A percentile compares a stretch with the other conserved stretches of the same genome.
These are phyloP conservation scores for Porites lutea DNA, from an alignment of 64 coral and sea anemone genomes.

Conservation along the genomic window DNA sequence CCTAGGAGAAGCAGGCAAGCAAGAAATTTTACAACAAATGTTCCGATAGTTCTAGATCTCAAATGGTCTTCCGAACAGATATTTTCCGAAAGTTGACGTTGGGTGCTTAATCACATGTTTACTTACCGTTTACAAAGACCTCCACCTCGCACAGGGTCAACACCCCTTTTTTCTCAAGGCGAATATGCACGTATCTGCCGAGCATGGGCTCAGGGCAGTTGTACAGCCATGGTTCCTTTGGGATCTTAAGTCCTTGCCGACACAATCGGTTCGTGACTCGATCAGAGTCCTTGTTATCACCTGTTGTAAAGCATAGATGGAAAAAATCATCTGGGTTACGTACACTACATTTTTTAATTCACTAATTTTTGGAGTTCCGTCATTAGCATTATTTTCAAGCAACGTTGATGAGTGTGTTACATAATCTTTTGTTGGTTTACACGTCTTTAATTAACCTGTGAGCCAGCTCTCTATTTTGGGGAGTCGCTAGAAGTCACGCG, in stretches of 20 bases:
- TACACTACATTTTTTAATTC: neutral
- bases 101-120: too few species aligned
- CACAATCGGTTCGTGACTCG: neutral
- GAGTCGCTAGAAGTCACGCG: too few species aligned
- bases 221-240: neutral
- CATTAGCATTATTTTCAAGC: too few species aligned
- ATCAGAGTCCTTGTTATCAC: neutral
- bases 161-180: neutral
- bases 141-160: neutral
- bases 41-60: too few species aligned
- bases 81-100: too few species aligned
- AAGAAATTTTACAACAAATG: too few species aligned
- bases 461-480: too few species aligned
- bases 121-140: neutral
- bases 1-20: too few species aligned
- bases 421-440: too few species aligned
- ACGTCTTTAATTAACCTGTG: too few species aligned
- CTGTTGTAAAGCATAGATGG: neutral
- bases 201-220: conserved; percentile 30
- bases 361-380: neutral
- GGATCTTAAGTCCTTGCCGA: neutral
- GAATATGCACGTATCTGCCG: neutral
- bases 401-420: too few species aligned
- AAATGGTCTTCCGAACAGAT: too few species aligned
- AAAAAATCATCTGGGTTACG: neutral